Evolutionary conservation across 1,140 invertebrate genomes (phyloP).

Genomic region (Arion vulgaris): DNA sequence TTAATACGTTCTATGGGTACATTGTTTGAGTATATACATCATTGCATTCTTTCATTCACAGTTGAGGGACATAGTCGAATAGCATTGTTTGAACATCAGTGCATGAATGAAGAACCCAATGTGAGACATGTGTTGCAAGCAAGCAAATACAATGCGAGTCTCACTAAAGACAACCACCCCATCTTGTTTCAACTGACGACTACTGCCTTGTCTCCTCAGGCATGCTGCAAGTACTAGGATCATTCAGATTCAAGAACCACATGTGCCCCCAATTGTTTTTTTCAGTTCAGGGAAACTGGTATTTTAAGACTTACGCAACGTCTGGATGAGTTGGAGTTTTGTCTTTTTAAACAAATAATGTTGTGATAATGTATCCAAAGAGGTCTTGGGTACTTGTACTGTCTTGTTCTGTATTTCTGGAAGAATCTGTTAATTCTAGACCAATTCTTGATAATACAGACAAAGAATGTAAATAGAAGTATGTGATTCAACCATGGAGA

Average conservation of each 20-base stretch:
- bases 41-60: neutral
- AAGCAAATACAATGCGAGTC: neutral
- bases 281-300: neutral
- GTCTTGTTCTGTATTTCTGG: too few relatives aligned
- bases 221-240: neutral
- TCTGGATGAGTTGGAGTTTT: too few relatives aligned
- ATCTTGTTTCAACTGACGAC: conserved; percentile 24
- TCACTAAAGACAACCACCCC: conserved; percentile 6
- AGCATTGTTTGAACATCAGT: neutral
- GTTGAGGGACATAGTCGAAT: neutral
- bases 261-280: neutral
- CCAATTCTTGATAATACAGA: too few relatives aligned
- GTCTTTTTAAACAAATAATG: too few relatives aligned
- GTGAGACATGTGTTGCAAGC: neutral
- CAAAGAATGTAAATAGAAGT: too few relatives aligned
- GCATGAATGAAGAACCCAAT: neutral
- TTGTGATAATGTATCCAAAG: too few relatives aligned
- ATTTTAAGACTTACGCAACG: neutral
- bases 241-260: neutral
- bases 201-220: neutral
- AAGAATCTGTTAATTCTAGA: too few relatives aligned
- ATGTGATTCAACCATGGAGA: too few relatives aligned
- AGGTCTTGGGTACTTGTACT: too few relatives aligned
- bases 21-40: neutral
- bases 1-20: neutral